Conservation (phyloP, 2,888 invertebrate species). For the Cordylochernes scorpioides region DNA sequence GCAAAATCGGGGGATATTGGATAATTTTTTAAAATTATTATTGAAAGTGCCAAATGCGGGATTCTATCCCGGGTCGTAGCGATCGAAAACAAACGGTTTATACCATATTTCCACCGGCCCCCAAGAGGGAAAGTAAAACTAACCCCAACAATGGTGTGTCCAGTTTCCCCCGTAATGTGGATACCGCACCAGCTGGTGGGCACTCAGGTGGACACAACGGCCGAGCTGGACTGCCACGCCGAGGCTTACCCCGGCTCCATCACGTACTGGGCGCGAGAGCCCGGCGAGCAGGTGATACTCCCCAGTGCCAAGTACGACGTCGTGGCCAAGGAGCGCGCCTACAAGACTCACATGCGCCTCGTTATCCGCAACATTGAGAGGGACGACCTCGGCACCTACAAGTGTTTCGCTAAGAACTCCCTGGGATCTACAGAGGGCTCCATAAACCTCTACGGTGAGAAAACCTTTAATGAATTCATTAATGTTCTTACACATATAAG, state of each 20-base stretch:
- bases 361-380: conserved; percentile 46
- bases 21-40: no score
- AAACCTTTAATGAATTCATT: no score
- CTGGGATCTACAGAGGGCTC: conserved; percentile 18
- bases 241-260: conserved; percentile 72
- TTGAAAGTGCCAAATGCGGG: no score
- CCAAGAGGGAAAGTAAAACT: no score
- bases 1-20: no score
- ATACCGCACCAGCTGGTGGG: conserved; percentile 59
- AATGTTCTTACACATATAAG: no score
- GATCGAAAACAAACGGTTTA: no score
- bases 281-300: conserved; percentile 15
- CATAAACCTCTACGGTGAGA: conserved; percentile 17
- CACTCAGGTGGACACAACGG: conserved; percentile 41
- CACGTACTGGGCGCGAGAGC: conserved; percentile 42
- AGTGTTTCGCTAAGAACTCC: conserved; percentile 17
- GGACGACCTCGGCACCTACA: conserved; percentile 38
- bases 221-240: conserved; percentile 50
- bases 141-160: no score
- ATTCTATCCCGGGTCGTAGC: no score
- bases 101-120: no score
- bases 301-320: conserved; percentile 34
- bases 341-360: conserved; percentile 64
- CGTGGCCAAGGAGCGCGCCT: conserved; percentile 20
- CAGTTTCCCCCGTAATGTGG: conserved; percentile 59